phyloP scores from a whole-genome alignment of 2,113 vertebrate species.

The Heterocephalus glaber region DNA sequence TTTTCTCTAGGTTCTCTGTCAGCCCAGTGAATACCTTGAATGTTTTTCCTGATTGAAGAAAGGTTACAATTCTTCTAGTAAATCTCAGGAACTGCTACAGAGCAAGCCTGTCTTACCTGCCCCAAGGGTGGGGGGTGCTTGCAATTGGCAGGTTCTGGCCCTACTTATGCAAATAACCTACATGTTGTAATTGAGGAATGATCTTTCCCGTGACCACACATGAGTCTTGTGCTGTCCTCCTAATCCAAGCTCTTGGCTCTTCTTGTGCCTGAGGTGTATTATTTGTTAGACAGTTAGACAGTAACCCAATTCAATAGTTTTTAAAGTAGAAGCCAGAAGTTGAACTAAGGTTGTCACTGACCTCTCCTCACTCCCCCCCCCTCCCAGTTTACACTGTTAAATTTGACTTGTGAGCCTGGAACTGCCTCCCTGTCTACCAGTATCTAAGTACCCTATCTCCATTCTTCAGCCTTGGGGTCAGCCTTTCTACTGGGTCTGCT shows the following conservation, averaged over 20 bases:
- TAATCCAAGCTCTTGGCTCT: background rate
- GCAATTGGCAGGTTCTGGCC: background rate
- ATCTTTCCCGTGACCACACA: background rate
- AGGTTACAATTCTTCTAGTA: background rate
- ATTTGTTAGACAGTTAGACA: background rate
- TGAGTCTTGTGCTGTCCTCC: background rate
- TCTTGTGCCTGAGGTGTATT: background rate
- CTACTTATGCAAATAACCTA: background rate
- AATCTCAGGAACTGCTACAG: background rate
- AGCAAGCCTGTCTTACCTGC: constrained; percentile 1
- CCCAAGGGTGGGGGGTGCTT: background rate
- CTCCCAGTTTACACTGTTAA: background rate
- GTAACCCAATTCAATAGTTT: background rate
- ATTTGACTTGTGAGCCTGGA: background rate
- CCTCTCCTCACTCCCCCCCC: background rate
- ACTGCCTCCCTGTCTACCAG: background rate
- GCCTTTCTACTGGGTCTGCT: background rate
- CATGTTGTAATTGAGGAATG: background rate
- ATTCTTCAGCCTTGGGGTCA: background rate
- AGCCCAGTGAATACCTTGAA: background rate
- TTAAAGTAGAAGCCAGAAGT: background rate
- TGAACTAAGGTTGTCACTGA: background rate
- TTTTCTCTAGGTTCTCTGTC: background rate
- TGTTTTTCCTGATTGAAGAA: constrained; percentile 48
- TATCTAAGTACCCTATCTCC: background rate